Conservation (phyloP, 2,888 invertebrate species). For the Stegophylla sp. region DNA sequence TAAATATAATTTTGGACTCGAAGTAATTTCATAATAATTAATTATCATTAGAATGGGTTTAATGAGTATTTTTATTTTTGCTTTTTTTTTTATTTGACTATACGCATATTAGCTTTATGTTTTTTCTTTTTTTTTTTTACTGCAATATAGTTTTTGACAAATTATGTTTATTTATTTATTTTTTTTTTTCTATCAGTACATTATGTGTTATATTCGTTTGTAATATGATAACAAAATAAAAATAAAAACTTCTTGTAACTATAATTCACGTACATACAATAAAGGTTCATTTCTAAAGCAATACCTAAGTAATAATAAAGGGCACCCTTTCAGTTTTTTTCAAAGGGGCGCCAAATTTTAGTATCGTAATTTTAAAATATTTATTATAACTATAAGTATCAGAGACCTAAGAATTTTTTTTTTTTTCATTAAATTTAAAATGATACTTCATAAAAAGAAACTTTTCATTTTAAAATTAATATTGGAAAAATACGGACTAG, state of each 20-base stretch:
- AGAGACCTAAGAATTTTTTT: too few relatives aligned
- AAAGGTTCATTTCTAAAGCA: too few relatives aligned
- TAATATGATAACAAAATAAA: constrained; percentile 22
- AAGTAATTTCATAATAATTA: not conserved
- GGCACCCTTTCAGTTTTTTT: too few relatives aligned
- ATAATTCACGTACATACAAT: not conserved
- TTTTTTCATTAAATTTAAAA: too few relatives aligned
- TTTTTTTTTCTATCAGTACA: not conserved
- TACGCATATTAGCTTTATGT: not conserved
- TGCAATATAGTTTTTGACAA: not conserved
- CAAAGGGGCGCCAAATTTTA: too few relatives aligned
- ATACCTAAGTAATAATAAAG: too few relatives aligned
- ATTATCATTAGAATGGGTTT: constrained; percentile 6
- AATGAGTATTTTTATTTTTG: constrained; percentile 26
- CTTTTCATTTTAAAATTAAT: too few relatives aligned
- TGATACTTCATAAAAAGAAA: too few relatives aligned
- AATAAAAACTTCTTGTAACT: not conserved
- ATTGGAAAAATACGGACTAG: too few relatives aligned
- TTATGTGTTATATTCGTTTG: not conserved
- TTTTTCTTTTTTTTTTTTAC: not conserved
- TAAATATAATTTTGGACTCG: constrained; percentile 15
- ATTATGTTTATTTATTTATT: not conserved
- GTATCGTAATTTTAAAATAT: too few relatives aligned
- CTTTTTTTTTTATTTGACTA: constrained; percentile 17
- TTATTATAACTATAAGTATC: too few relatives aligned